Evolutionary conservation across 2,797 vertebrate species (phyloP), one percentile per base, ranked within the genome.

Genomic region (Sorex maritimensis): DNA sequence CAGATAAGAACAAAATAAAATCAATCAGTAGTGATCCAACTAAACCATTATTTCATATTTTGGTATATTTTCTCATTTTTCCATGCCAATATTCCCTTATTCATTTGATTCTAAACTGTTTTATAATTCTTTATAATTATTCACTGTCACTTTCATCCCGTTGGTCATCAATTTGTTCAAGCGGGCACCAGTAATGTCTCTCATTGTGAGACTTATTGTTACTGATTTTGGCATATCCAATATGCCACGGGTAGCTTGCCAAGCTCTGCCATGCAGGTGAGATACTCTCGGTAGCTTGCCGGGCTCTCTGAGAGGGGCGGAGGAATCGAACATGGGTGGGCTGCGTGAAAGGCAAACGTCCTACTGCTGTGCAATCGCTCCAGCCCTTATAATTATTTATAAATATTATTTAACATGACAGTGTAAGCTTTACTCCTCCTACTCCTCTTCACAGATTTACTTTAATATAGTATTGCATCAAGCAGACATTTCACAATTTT

Each of bases 31-130:
- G 14, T 24, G 41, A 86, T 6, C 24, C 78, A 92, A 13, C 23
- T 65, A 67, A 92, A 67, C n/a, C 4, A 7, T 80, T 15, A 81
- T 28, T 68, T 74, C 63, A 61, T 49, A 88, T 74, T 72, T 75
- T 63, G 74, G 49, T 30, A 69, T 79, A 52, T 19, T 24, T 44
- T 79, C 41, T 81, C 24, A 58, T 69, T 90, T 81, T 69, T 74
- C 61, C 17, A 83, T 83, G 68, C 10, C 61, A 87, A 55, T 1
- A 19, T 80, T 69, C 87, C 3, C 38, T 82, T 72, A 44, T 7
- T 72, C 46, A 49, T 67, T 80, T 58, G 4, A 72, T 77, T 91
- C 41, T 65, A 46, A 2, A 30, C 17, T 46, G 6, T 55, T 72
- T 55, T 41, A 69, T 9, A 69, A 12, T 30, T 81, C 34, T 30